Percentiles rank a stretch among this genome's conserved stretches.
These are phyloP conservation scores for Pachypanchax playfairii DNA, from an alignment of 2,113 vertebrate species.

Conservation along the genomic window DNA sequence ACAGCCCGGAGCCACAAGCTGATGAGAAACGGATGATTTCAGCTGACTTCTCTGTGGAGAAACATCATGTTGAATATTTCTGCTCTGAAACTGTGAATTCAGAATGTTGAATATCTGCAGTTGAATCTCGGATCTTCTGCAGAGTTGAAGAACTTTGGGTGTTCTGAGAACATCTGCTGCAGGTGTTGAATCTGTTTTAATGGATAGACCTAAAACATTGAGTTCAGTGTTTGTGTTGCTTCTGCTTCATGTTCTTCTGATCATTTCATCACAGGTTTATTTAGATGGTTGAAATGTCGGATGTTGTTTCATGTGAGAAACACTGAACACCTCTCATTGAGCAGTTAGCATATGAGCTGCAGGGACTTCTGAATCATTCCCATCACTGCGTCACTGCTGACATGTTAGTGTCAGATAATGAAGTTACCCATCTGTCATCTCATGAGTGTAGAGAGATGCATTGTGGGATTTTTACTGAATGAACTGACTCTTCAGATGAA, in stretches of 20 bases:
- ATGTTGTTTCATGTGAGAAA: neutral
- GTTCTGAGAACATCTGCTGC: neutral
- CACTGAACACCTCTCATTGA: neutral
- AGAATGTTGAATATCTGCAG: neutral
- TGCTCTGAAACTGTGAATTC: neutral
- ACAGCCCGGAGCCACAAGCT: neutral
- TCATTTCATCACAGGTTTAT: too few relatives aligned
- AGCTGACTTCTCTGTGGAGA: neutral
- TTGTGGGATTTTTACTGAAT: slow-evolving; percentile 8
- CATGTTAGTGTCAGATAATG: slow-evolving; percentile 27
- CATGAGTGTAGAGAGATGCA: slow-evolving; percentile 3
- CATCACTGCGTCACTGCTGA: slow-evolving; percentile 28
- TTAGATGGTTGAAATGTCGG: neutral
- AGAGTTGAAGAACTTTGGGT: neutral
- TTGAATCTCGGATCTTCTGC: neutral
- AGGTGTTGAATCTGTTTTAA: too few relatives aligned
- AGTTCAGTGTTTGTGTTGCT: too few relatives aligned
- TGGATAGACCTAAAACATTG: too few relatives aligned
- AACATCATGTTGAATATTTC: neutral
- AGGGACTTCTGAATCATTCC: slow-evolving; percentile 33
- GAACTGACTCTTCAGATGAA: neutral
- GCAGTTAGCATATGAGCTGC: neutral
- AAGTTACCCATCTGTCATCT: slow-evolving; percentile 48
- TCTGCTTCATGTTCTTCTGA: too few relatives aligned
- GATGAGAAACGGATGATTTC: neutral